Evolutionary conservation across 2,888 invertebrate genomes (phyloP).

Genomic region (Neocrepidodera transversa): DNA sequence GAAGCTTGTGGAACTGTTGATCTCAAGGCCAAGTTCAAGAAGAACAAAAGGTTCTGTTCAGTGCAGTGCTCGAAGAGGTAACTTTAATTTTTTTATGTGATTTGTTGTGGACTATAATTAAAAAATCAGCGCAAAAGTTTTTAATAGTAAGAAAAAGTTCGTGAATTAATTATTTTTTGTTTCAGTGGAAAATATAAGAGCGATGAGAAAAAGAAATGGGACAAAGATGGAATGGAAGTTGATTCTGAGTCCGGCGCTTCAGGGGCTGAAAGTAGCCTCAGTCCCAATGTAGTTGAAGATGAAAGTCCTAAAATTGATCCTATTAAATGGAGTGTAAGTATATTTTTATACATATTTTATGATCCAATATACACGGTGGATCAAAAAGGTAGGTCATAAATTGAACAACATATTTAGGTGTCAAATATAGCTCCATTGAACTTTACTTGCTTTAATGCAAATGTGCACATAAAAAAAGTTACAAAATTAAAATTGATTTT

Average conservation of each 20-base stretch:
- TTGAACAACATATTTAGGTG: too few relatives aligned
- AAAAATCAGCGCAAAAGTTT: too few relatives aligned
- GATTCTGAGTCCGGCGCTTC: slow-evolving; percentile 59
- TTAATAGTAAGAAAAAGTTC: too few relatives aligned
- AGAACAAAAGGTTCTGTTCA: slow-evolving; percentile 79
- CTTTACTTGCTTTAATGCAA: too few relatives aligned
- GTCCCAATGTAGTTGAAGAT: slow-evolving; percentile 57
- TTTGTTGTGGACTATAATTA: too few relatives aligned
- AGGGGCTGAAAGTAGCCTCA: slow-evolving; percentile 60
- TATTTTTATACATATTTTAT: too few relatives aligned
- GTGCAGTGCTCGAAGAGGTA: slow-evolving; percentile 72
- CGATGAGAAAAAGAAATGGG: slow-evolving; percentile 55
- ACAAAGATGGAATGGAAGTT: slow-evolving; percentile 57
- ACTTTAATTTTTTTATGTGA: slow-evolving; percentile 25
- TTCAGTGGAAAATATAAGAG: slow-evolving; percentile 53
- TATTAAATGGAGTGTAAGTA: slow-evolving; percentile 70
- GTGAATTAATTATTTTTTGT: too few relatives aligned
- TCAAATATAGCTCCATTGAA: too few relatives aligned
- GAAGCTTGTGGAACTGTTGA: slow-evolving; percentile 78
- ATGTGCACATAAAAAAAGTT: too few relatives aligned
- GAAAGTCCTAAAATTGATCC: slow-evolving; percentile 67
- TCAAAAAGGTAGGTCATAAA: too few relatives aligned
- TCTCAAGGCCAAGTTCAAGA: slow-evolving; percentile 71
- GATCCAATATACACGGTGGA: too few relatives aligned
- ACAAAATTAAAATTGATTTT: too few relatives aligned